Evolutionary conservation across 35 echinoderm and acorn worm genomes (phyloP).

Genomic region (Apostichopus parvimensis): DNA sequence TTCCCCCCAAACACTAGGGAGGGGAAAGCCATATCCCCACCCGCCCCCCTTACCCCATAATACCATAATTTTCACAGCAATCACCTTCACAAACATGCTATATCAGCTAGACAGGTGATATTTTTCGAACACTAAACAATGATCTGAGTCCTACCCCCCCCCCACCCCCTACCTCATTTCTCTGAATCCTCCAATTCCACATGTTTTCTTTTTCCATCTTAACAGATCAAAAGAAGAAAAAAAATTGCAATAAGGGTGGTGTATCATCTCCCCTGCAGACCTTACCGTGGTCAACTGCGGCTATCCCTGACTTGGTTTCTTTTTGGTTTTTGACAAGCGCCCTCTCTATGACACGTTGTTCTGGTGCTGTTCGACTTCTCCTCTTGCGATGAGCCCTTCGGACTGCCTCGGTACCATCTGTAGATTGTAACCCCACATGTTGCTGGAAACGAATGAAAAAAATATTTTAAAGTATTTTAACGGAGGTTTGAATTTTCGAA

Average conservation of each 20-base stretch:
- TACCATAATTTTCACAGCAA: too few species aligned
- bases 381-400: slow-evolving; percentile 49
- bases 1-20: too few species aligned
- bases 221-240: not conserved
- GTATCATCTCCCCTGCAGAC: not conserved
- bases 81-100: too few species aligned
- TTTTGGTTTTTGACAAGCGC: slow-evolving; percentile 52
- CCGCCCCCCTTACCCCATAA: too few species aligned
- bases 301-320: slow-evolving; percentile 45
- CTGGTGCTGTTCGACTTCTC: slow-evolving; percentile 56
- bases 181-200: too few species aligned
- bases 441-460: slow-evolving; percentile 24
- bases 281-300: slow-evolving; percentile 47
- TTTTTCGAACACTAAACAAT: too few species aligned
- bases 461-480: not conserved
- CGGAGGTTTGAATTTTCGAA: too few species aligned
- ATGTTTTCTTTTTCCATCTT: too few species aligned
- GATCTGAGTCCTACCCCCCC: too few species aligned
- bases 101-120: too few species aligned
- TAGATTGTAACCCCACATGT: slow-evolving; percentile 15
- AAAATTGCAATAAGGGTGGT: not conserved
- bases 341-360: slow-evolving; percentile 42
- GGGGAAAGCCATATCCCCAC: too few species aligned
- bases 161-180: too few species aligned
- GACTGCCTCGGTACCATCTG: slow-evolving; percentile 30